phyloP scores from a whole-genome alignment of 2,113 vertebrate species.

The Panthera leo region DNA sequence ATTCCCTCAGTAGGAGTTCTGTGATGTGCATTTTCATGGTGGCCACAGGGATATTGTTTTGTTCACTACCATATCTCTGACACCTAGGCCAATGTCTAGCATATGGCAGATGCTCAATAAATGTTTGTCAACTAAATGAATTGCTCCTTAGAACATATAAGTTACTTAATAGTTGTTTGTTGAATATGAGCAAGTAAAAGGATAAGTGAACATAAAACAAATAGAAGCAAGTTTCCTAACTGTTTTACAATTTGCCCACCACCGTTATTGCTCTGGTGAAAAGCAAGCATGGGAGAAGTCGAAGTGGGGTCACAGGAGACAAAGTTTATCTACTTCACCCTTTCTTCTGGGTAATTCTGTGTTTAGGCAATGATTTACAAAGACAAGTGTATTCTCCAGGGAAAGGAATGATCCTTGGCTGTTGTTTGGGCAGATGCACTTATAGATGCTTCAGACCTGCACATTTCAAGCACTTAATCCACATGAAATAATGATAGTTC shows the following conservation, averaged over 20 bases:
- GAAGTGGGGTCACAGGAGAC: neutral
- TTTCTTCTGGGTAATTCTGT: neutral
- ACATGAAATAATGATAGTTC: conserved; percentile 19
- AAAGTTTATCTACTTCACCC: neutral
- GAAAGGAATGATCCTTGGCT: conserved; percentile 26
- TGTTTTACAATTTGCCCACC: neutral
- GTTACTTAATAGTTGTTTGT: neutral
- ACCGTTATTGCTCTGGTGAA: neutral
- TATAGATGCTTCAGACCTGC: neutral
- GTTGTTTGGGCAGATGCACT: conserved; percentile 11
- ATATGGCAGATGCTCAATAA: neutral
- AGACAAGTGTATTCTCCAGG: neutral
- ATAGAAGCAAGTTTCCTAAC: neutral
- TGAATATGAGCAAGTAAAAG: neutral
- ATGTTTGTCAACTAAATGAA: neutral
- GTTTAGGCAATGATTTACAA: neutral
- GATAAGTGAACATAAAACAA: neutral
- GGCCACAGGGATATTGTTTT: neutral
- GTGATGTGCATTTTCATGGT: neutral
- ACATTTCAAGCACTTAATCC: conserved; percentile 47
- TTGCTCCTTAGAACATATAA: neutral
- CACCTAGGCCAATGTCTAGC: neutral
- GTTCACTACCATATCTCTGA: neutral
- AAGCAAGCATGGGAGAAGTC: neutral
- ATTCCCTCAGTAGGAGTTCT: neutral